A percentile compares a stretch with the other conserved stretches of the same genome.
Conservation (phyloP, 2,113 vertebrate genomes). For the Barnardius zonarius region DNA sequence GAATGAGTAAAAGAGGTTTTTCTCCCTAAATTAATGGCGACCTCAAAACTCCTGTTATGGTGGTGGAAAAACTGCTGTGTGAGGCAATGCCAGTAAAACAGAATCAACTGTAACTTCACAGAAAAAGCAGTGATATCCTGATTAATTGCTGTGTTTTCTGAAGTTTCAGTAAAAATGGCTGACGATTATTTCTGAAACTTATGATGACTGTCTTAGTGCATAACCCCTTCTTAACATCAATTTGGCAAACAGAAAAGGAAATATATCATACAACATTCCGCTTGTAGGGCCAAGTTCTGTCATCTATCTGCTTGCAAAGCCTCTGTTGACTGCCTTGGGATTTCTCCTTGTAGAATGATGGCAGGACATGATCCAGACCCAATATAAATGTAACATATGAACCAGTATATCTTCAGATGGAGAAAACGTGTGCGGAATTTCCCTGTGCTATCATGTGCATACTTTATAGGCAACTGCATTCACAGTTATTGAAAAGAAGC, state of each 20-base stretch:
- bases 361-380: conserved; percentile 51
- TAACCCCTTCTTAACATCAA: conserved; percentile 49
- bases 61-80: conserved; percentile 25
- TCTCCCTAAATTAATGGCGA: conserved; percentile 19
- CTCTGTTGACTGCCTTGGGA: conserved; percentile 55
- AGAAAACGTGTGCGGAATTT: conserved; percentile 61
- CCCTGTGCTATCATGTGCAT: conserved; percentile 18
- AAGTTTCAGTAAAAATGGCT: conserved; percentile 60
- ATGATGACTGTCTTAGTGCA: conserved; percentile 47
- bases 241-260: conserved; percentile 46
- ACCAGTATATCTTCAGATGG: conserved; percentile 55
- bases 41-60: not conserved
- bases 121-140: conserved; percentile 48
- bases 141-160: conserved; percentile 56
- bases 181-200: conserved; percentile 58
- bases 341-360: conserved; percentile 50
- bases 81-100: conserved; percentile 37
- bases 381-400: conserved; percentile 48
- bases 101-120: conserved; percentile 25
- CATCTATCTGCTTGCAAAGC: conserved; percentile 53
- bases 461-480: conserved; percentile 46
- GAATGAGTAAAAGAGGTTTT: not conserved
- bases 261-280: conserved; percentile 49
- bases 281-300: conserved; percentile 52
- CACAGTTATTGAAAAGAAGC: conserved; percentile 56